Conservation (phyloP, 1,140 invertebrate genomes). For the Penaeus indicus region DNA sequence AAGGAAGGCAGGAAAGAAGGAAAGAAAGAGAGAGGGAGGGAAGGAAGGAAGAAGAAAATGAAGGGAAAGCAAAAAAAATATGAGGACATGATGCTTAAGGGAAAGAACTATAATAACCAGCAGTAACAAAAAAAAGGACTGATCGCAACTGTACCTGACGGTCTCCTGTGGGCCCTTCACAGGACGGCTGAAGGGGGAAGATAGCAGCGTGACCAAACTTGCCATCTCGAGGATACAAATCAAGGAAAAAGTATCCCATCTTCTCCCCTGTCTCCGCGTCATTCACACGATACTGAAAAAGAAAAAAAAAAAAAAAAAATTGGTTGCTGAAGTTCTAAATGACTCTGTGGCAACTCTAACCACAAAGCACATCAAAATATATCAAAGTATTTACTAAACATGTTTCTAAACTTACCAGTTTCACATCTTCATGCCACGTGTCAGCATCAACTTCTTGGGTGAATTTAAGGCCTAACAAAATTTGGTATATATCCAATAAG, state of each 20-base stretch:
- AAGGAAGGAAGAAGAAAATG: not conserved
- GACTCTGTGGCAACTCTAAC: not conserved
- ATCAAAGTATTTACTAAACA: not conserved
- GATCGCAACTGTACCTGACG: conserved; percentile 41
- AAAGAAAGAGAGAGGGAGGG: too few relatives aligned
- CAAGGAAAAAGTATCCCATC: conserved; percentile 75
- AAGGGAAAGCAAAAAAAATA: not conserved
- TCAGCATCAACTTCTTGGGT: conserved; percentile 70
- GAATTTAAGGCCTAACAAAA: conserved; percentile 73
- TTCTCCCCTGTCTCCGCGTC: conserved; percentile 70
- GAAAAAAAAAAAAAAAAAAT: conserved; percentile 36
- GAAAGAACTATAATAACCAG: not conserved
- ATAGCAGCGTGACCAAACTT: conserved; percentile 75
- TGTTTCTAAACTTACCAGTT: conserved; percentile 70
- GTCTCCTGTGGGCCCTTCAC: conserved; percentile 69
- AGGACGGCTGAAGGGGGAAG: conserved; percentile 72
- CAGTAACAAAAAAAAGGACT: not conserved
- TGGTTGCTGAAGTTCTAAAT: not conserved
- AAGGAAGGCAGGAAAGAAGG: too few relatives aligned
- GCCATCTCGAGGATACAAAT: conserved; percentile 74
- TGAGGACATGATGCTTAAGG: not conserved
- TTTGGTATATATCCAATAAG: conserved; percentile 74
- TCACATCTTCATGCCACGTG: conserved; percentile 74
- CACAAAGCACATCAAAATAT: not conserved
- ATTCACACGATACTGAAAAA: conserved; percentile 71